Conservation (phyloP, 2,888 invertebrate genomes). For the Acrobasis suavella region DNA sequence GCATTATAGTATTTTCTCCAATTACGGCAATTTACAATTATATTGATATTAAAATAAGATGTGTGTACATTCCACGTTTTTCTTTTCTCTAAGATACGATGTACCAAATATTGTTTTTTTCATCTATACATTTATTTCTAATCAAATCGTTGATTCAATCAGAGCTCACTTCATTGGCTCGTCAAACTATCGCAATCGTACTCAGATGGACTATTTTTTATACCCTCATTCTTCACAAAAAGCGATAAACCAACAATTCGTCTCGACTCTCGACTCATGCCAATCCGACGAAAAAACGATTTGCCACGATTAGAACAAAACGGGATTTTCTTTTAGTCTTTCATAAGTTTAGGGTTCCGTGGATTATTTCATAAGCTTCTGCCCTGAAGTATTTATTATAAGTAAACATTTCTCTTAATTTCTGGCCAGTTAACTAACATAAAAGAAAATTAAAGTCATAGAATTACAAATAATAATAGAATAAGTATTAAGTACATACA, state of each 20-base stretch:
- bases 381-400: too few relatives aligned
- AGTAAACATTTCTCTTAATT: too few relatives aligned
- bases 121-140: not conserved
- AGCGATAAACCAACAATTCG: conserved; percentile 23
- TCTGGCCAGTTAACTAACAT: too few relatives aligned
- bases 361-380: not conserved
- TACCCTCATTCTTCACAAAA: conserved; percentile 15
- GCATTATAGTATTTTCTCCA: too few relatives aligned
- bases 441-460: too few relatives aligned
- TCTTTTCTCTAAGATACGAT: too few relatives aligned
- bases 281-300: conserved; percentile 20
- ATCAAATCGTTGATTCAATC: conserved; percentile 2
- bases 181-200: not conserved
- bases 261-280: conserved; percentile 18
- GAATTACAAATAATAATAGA: too few relatives aligned
- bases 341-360: conserved; percentile 7
- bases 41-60: too few relatives aligned
- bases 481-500: too few relatives aligned
- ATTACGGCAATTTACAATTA: too few relatives aligned
- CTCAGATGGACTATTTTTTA: not conserved
- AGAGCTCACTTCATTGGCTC: conserved; percentile 11
- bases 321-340: conserved; percentile 5
- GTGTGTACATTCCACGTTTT: too few relatives aligned
- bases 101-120: not conserved
- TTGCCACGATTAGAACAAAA: conserved; percentile 17